phyloP scores from a whole-genome alignment of 2,888 invertebrate genomes.

The Macaria liturata region DNA sequence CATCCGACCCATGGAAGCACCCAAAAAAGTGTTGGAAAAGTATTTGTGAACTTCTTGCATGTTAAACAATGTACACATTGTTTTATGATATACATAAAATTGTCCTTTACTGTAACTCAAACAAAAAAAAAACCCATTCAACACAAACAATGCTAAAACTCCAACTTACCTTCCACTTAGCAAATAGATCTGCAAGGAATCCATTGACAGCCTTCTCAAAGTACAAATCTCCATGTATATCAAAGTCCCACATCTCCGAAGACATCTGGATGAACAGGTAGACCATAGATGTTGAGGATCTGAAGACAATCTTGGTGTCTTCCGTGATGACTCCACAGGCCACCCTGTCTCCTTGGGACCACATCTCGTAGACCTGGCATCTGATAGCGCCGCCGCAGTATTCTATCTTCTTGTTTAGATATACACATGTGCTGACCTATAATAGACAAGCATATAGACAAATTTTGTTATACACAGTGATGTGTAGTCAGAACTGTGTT shows the following conservation, averaged over 20 bases:
- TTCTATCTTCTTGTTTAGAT: constrained; percentile 97
- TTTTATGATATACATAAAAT: too few relatives aligned
- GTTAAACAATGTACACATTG: too few relatives aligned
- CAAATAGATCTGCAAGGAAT: constrained; percentile 97
- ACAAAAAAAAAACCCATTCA: too few relatives aligned
- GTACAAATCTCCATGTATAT: constrained; percentile 98
- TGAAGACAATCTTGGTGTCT: constrained; percentile 98
- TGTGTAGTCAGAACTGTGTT: too few relatives aligned
- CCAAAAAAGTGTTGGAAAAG: too few relatives aligned
- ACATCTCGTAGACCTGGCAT: constrained; percentile 97
- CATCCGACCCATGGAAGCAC: too few relatives aligned
- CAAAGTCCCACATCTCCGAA: constrained; percentile 99
- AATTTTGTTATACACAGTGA: too few relatives aligned
- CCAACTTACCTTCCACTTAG: constrained; percentile 93
- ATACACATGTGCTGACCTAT: constrained; percentile 95
- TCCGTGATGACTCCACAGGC: constrained; percentile 97
- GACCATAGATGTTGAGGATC: constrained; percentile 98
- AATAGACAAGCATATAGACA: too few relatives aligned
- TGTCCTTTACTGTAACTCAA: too few relatives aligned
- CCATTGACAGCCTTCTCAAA: constrained; percentile 99
- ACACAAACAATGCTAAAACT: too few relatives aligned
- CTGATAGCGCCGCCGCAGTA: constrained; percentile 93
- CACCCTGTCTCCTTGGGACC: constrained; percentile 97
- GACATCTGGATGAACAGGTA: constrained; percentile 99
- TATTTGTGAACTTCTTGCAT: too few relatives aligned